Evolutionary conservation across 2,888 invertebrate genomes (phyloP).

Genomic region (Archaeoteleia sp.): DNA sequence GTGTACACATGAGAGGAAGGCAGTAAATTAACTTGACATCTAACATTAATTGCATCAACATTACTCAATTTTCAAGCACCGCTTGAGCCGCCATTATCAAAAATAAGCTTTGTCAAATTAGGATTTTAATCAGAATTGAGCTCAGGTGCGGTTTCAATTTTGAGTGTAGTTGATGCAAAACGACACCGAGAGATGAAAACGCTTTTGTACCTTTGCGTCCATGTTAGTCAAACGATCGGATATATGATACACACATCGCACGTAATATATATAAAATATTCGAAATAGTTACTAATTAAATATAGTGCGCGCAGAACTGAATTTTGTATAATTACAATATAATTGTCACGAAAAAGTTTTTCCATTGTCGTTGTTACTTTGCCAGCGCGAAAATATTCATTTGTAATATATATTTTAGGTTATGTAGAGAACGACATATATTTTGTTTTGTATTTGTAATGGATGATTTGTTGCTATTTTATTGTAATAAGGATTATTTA

Average conservation of each 20-base stretch:
- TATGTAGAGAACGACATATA: no score
- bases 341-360: constrained; percentile 2
- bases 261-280: constrained; percentile 49
- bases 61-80: background rate
- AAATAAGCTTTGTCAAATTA: constrained; percentile 30
- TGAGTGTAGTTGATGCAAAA: constrained; percentile 11
- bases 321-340: constrained; percentile 15
- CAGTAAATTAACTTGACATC: constrained; percentile 6
- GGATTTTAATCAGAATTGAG: constrained; percentile 31
- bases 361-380: constrained; percentile 1
- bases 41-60: constrained; percentile 5
- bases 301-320: constrained; percentile 14
- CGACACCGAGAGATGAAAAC: constrained; percentile 53
- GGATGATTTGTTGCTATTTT: no score
- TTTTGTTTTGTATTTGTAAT: no score
- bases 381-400: background rate
- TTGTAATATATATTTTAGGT: no score
- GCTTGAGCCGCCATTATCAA: background rate
- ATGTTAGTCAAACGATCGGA: constrained; percentile 65
- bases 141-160: constrained; percentile 10
- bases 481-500: constrained; percentile 54
- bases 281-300: constrained; percentile 19
- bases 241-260: constrained; percentile 54
- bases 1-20: constrained; percentile 12
- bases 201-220: constrained; percentile 71